Base-by-base conservation (phyloP, 1,140 invertebrate genomes). In the Monomorium pharaonis region DNA sequence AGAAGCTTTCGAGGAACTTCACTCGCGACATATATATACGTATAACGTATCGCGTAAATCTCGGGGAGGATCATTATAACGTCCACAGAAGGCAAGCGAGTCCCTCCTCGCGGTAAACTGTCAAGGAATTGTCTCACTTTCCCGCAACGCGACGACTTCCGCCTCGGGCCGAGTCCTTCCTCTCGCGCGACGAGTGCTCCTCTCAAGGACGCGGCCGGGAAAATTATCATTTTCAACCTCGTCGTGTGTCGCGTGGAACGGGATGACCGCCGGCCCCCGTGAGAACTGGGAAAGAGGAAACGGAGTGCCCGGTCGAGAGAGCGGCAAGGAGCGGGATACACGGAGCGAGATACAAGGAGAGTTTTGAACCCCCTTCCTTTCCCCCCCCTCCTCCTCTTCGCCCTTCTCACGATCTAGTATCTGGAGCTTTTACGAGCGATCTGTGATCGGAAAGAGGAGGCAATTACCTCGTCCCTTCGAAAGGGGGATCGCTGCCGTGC, bases 361-460 rank as follows among this genome's bases (percentile, higher is more conserved):
- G 69, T 76, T 81, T 88, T 62, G 74, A 89, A 16, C 37, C 18
- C 14, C 12, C 27, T 18, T 0, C 12, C 47, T 4, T 4, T 4
- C 24, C 37, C 18, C 72, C 62, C 12, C 44, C 10, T 44, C 44
- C n/a, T 6, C 51, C 74, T n/a, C n/a, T n/a, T n/a, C n/a, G n/a
- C n/a, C n/a, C n/a, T n/a, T n/a, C n/a, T n/a, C n/a, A n/a, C n/a
- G 86, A 90, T 86, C 47, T 16, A 85, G 60, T 69, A 88, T 90
- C 88, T n/a, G n/a, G 86, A 90, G 78, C 89, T 88, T 90, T 90
- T 90, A 90, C 86, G 84, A 90, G 86, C 62, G 89, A 90, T 90
- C 77, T 77, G 89, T 85, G 88, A 90, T 90, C 83, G 76, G 86
- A 88, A 90, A 89, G 81, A 80, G 56, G 86, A 90, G 89, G 60